These are phyloP conservation scores for Lasioglossum vierecki DNA, from an alignment of 2,888 invertebrate species.

Conservation along the genomic window DNA sequence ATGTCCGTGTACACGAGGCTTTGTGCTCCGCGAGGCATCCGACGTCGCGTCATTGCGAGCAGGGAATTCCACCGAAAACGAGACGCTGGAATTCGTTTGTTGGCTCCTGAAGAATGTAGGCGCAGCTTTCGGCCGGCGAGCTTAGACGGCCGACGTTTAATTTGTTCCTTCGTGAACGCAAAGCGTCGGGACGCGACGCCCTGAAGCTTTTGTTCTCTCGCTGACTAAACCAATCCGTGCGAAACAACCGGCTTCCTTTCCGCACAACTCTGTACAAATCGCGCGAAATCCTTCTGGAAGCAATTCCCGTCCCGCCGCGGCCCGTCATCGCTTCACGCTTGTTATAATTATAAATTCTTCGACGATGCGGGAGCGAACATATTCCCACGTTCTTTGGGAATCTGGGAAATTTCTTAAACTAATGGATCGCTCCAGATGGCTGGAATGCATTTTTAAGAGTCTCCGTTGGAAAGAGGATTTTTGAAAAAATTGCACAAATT, in stretches of 20 bases:
- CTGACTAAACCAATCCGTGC: background rate
- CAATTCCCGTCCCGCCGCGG: background rate
- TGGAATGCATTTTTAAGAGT: background rate
- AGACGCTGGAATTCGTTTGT: constrained; percentile 59
- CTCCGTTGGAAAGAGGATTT: background rate
- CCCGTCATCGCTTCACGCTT: background rate
- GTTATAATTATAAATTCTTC: background rate
- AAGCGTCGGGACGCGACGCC: background rate
- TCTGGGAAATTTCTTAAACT: background rate
- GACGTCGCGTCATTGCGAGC: constrained; percentile 48
- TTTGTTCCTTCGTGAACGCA: constrained; percentile 22
- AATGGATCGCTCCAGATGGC: background rate
- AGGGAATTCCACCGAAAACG: constrained; percentile 52
- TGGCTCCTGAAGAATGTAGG: constrained; percentile 41
- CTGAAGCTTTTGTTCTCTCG: background rate
- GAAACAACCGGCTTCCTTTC: background rate
- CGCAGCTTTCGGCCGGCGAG: background rate
- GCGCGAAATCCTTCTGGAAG: background rate
- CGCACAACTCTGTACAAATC: background rate
- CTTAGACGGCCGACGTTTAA: constrained; percentile 23
- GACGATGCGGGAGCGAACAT: background rate
- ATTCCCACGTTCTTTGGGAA: background rate
- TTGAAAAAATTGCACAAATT: background rate
- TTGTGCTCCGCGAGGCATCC: constrained; percentile 53
- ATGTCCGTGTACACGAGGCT: constrained; percentile 27